A percentile compares a stretch with the other conserved stretches of the same genome.
These are phyloP conservation scores for Nestor notabilis DNA, from an alignment of 2,113 vertebrate species.

Conservation along the genomic window DNA sequence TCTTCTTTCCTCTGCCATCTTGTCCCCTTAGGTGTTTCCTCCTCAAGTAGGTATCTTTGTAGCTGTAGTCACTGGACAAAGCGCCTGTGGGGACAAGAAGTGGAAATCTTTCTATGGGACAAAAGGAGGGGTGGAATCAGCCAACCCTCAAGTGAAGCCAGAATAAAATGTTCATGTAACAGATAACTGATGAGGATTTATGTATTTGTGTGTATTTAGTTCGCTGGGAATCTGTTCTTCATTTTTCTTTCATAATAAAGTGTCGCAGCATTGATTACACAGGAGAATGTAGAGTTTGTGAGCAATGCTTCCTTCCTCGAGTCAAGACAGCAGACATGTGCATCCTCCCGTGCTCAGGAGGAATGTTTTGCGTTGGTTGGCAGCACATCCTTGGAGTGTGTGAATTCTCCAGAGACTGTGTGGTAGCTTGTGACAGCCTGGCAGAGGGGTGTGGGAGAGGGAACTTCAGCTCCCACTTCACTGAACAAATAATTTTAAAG, in stretches of 20 bases:
- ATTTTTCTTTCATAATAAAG: background rate
- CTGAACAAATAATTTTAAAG: background rate
- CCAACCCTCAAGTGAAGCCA: background rate
- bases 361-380: fast-evolving
- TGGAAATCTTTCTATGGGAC: background rate
- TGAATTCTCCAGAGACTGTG: background rate
- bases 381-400: background rate
- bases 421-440: background rate
- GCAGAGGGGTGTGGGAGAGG: background rate
- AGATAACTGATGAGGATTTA: background rate
- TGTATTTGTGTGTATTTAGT: background rate
- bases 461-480: background rate
- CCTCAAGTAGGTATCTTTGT: background rate
- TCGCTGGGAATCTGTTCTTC: background rate
- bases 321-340: background rate
- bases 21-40: background rate
- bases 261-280: background rate
- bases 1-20: background rate
- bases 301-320: background rate
- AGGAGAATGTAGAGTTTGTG: background rate
- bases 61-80: background rate
- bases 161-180: background rate
- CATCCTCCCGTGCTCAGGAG: background rate
- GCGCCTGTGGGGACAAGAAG: background rate
- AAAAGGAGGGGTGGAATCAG: background rate